These are phyloP conservation scores for Acleris sparsana DNA, from an alignment of 2,888 invertebrate species.

Conservation along the genomic window DNA sequence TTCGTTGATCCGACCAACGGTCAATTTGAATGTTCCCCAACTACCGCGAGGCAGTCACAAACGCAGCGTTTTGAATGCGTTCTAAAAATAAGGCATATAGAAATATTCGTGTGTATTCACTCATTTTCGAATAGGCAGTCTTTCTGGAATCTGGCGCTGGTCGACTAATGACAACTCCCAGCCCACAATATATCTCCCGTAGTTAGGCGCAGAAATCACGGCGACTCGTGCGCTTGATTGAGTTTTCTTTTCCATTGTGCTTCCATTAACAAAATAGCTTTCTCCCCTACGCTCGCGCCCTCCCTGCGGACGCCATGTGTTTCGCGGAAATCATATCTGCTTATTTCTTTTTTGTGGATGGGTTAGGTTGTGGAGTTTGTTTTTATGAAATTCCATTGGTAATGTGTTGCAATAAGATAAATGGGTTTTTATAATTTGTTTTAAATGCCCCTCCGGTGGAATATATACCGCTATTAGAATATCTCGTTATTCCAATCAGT, in stretches of 20 bases:
- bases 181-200: slow-evolving; percentile 76
- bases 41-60: too few species aligned
- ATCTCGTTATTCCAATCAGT: too few species aligned
- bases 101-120: slow-evolving; percentile 7
- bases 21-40: too few species aligned
- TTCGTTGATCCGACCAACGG: too few species aligned
- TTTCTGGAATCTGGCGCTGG: slow-evolving; percentile 60
- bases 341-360: slow-evolving; percentile 58
- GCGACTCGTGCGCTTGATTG: slow-evolving; percentile 78
- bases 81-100: too few species aligned
- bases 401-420: slow-evolving; percentile 12
- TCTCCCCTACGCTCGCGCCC: slow-evolving; percentile 59
- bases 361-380: slow-evolving; percentile 27
- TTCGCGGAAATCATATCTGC: slow-evolving; percentile 71
- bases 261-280: slow-evolving; percentile 80
- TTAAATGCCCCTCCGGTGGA: not conserved
- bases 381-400: slow-evolving; percentile 24
- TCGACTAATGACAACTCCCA: slow-evolving; percentile 72
- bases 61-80: too few species aligned
- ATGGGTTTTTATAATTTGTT: slow-evolving; percentile 8
- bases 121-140: slow-evolving; percentile 26
- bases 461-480: too few species aligned
- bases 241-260: slow-evolving; percentile 80
- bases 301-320: slow-evolving; percentile 69
- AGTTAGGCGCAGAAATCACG: slow-evolving; percentile 80